These are phyloP conservation scores for Xylota segnis DNA, from an alignment of 2,888 invertebrate species.

Conservation along the genomic window DNA sequence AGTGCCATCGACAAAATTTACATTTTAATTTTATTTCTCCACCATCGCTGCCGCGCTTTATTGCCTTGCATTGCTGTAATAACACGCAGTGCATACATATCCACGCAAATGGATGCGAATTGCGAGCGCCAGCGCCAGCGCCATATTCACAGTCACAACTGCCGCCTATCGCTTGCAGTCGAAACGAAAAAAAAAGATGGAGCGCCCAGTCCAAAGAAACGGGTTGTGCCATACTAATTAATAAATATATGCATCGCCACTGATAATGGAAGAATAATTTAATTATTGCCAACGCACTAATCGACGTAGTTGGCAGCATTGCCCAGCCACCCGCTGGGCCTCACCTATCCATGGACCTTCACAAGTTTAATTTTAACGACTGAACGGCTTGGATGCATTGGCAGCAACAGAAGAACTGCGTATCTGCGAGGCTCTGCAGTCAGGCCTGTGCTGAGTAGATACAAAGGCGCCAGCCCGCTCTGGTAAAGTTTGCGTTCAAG, in stretches of 20 bases:
- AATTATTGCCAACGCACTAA: conserved; percentile 62
- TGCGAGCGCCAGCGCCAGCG: conserved; percentile 38
- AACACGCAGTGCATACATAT: conserved; percentile 70
- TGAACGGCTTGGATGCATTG: conserved; percentile 11
- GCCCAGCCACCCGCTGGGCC: conserved; percentile 1
- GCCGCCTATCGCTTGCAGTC: conserved; percentile 11
- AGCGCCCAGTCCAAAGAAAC: conserved; percentile 39
- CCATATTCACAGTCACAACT: not conserved
- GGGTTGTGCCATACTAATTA: conserved; percentile 59
- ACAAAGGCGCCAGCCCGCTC: conserved; percentile 20
- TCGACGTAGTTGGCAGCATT: conserved; percentile 19
- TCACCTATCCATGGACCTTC: conserved; percentile 42
- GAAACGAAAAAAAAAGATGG: conserved; percentile 23
- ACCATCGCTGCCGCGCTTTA: conserved; percentile 31
- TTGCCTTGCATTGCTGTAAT: conserved; percentile 68
- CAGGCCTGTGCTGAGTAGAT: not conserved
- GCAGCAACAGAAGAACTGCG: conserved; percentile 23
- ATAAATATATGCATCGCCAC: conserved; percentile 58
- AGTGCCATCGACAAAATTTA: conserved; percentile 75
- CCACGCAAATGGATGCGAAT: conserved; percentile 70
- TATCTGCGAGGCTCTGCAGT: conserved; percentile 8
- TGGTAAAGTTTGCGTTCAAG: not conserved
- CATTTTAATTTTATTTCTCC: conserved; percentile 63
- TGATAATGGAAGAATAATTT: conserved; percentile 67
- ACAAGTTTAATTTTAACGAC: not conserved